Evolutionary conservation across 2,888 invertebrate species (phyloP), one percentile per base, ranked within the genome.

Genomic region (Chloroclysta siterata): DNA sequence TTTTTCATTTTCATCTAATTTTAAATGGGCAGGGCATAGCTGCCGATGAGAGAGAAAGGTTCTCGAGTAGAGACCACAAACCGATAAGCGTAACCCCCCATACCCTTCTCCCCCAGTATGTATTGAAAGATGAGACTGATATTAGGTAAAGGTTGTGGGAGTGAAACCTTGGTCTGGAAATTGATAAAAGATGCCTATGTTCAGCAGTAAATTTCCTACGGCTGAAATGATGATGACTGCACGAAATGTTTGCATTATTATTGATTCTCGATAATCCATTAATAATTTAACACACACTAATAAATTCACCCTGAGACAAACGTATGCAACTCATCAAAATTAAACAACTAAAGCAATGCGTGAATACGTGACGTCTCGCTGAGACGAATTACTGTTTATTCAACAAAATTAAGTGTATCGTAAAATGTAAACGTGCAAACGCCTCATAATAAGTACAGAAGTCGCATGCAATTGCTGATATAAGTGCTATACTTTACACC

Each of bases 321-420:
- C 68, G 68, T 69, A 55, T 50, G 15, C 51, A 63, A 70, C 53
- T 74, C 71, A 72, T 68, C 71, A 72, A 52, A 69, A 72, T 76
- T 70, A 60, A 75, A 76, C 70, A 77, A 73, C 67, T 71, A 68
- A 71, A 75, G 66, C 54, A 73, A 77, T 71, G 77, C 80, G 76
- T 77, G 77, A 73, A 73, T 83, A 89, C 90, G 89, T 91, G 90
- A 60, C 33, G 56, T 53, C 48, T 48, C 22, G 51, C 60, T 60
- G 64, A 85, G 87, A 83, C 87, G 77, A 89, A 89, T 84, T 71
- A 72, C 74, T 90, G 85, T 90, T 90, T 83, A 84, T 78, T 84
- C 85, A 90, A 91, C 89, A 88, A 76, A 82, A 85, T 89, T 84
- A 86, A 11, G 17, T 46, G 46, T 75, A 73, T 80, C 84, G 84